These are phyloP conservation scores for Myzus persicae DNA, from an alignment of 1,140 invertebrate genomes.

Conservation along the genomic window DNA sequence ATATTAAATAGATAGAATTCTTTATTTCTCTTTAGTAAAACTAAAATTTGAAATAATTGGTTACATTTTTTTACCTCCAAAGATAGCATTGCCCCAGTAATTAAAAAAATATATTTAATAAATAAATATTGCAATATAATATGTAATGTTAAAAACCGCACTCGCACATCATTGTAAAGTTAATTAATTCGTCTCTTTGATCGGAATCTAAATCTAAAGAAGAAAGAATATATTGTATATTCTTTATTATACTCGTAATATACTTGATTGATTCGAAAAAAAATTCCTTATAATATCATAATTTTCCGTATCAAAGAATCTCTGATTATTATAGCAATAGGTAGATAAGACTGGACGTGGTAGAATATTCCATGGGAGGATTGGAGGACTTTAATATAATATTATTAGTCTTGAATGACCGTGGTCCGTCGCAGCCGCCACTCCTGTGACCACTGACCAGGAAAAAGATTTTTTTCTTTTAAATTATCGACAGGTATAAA, in stretches of 20 bases:
- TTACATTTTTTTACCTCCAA: not conserved
- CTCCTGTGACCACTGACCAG: not conserved
- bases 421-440: not conserved
- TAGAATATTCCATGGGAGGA: not conserved
- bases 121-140: too few relatives aligned
- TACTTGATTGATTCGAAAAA: not conserved
- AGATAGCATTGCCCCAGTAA: too few relatives aligned
- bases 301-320: not conserved
- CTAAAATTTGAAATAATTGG: too few relatives aligned
- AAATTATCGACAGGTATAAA: not conserved
- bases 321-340: too few relatives aligned
- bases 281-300: not conserved
- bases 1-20: not conserved
- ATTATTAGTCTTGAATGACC: not conserved
- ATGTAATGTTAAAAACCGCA: too few relatives aligned
- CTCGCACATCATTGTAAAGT: too few relatives aligned
- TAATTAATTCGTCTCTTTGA: too few relatives aligned
- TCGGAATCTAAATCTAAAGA: too few relatives aligned
- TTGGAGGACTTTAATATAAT: not conserved
- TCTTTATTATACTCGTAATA: too few relatives aligned
- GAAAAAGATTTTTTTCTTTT: not conserved
- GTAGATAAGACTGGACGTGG: too few relatives aligned
- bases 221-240: not conserved
- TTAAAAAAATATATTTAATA: too few relatives aligned
- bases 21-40: not conserved